Evolutionary conservation across 1,140 invertebrate genomes (phyloP).

Genomic region (Drosophila nikananu): DNA sequence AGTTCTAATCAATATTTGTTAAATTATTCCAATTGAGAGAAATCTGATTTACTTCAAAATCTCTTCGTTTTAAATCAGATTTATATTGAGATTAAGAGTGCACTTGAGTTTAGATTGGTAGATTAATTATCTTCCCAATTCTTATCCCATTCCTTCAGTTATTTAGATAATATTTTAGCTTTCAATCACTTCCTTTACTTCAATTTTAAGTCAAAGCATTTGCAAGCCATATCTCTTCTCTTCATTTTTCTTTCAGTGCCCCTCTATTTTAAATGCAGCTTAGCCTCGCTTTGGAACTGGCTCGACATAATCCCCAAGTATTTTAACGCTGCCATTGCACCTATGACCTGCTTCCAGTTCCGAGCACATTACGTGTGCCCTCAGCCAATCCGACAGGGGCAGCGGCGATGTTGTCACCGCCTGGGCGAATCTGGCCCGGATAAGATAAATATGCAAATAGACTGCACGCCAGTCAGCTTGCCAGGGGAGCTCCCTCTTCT

Average conservation of each 20-base stretch:
- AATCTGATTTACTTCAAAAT: neutral
- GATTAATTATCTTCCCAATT: neutral
- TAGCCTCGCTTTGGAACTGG: slow-evolving; percentile 49
- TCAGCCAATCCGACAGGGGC: slow-evolving; percentile 64
- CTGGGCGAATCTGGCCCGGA: slow-evolving; percentile 48
- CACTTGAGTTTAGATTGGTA: neutral
- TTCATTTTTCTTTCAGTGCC: slow-evolving; percentile 30
- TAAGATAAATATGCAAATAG: slow-evolving; percentile 81
- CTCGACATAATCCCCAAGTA: slow-evolving; percentile 65
- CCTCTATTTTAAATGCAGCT: slow-evolving; percentile 38
- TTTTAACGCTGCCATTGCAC: slow-evolving; percentile 76
- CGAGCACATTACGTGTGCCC: slow-evolving; percentile 52
- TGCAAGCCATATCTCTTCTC: too few relatives aligned
- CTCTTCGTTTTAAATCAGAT: neutral
- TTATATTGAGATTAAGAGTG: neutral
- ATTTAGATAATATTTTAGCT: neutral
- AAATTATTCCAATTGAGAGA: neutral
- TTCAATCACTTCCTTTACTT: neutral
- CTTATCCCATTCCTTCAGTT: neutral
- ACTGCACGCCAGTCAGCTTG: slow-evolving; percentile 52
- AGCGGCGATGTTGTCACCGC: slow-evolving; percentile 57
- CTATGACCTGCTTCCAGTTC: slow-evolving; percentile 54
- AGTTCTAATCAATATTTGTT: neutral
- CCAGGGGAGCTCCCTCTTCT: slow-evolving; percentile 3
- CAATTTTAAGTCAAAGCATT: neutral